Conservation (phyloP, 1,140 invertebrate genomes). For the Trichonephila clavata region DNA sequence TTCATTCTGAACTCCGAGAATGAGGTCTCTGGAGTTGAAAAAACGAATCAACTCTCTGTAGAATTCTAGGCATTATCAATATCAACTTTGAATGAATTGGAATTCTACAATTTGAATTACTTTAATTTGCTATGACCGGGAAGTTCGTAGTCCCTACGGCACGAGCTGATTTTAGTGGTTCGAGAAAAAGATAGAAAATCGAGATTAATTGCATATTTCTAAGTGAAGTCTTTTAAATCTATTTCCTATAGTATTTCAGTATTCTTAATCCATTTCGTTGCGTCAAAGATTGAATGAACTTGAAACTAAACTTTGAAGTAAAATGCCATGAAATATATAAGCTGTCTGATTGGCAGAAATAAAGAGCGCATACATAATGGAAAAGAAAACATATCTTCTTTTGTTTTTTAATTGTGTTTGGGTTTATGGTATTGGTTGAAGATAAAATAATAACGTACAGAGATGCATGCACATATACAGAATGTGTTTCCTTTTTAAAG, state of each 20-base stretch:
- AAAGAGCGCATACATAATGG: background rate
- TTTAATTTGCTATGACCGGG: constrained; percentile 67
- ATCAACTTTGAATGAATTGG: constrained; percentile 59
- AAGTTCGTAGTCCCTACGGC: constrained; percentile 46
- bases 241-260: background rate
- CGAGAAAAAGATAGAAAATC: constrained; percentile 36
- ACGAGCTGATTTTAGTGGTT: constrained; percentile 27
- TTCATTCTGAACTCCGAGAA: constrained; percentile 49
- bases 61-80: constrained; percentile 60
- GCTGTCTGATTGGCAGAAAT: constrained; percentile 8
- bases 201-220: constrained; percentile 73
- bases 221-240: background rate
- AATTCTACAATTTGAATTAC: constrained; percentile 65
- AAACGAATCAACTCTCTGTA: constrained; percentile 43
- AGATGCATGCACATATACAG: too few relatives aligned
- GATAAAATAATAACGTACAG: background rate
- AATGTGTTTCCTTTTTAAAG: too few relatives aligned
- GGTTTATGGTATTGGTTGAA: background rate
- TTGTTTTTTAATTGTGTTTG: constrained; percentile 39
- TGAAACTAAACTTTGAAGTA: constrained; percentile 55
- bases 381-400: background rate
- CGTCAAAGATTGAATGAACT: constrained; percentile 41
- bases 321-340: constrained; percentile 57
- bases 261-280: constrained; percentile 53
- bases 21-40: constrained; percentile 11